These are phyloP conservation scores for Acleris holmiana DNA, from an alignment of 2,888 invertebrate species.

Conservation along the genomic window DNA sequence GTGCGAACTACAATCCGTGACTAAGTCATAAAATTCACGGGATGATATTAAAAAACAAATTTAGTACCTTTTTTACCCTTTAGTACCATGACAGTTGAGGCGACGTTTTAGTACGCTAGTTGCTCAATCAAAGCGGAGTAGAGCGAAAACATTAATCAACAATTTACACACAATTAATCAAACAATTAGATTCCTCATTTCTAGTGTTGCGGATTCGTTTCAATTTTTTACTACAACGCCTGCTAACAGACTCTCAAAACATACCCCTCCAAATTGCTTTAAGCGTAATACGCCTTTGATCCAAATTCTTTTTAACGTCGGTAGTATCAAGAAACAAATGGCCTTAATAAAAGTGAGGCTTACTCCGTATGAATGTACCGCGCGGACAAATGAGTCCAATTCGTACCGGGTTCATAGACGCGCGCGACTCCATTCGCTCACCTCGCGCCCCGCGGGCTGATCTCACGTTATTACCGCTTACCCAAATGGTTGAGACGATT, in stretches of 20 bases:
- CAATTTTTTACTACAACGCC: not conserved
- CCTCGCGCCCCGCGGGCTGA: slow-evolving; percentile 3
- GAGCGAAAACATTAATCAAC: no score
- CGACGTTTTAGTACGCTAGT: no score
- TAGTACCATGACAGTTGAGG: no score
- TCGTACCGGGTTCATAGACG: slow-evolving; percentile 43
- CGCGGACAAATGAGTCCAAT: slow-evolving; percentile 48
- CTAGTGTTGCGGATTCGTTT: no score
- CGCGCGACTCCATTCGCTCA: slow-evolving; percentile 40
- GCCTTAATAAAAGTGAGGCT: slow-evolving; percentile 47
- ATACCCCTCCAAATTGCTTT: slow-evolving; percentile 21
- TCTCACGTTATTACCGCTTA: slow-evolving; percentile 16
- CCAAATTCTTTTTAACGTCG: slow-evolving; percentile 32
- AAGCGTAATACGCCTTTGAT: slow-evolving; percentile 18
- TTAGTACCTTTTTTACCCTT: no score
- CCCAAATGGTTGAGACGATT: not conserved
- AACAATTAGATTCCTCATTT: no score
- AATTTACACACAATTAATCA: no score
- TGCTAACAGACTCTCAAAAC: not conserved
- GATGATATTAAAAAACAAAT: no score
- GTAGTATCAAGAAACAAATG: slow-evolving; percentile 49
- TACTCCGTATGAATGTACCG: slow-evolving; percentile 44
- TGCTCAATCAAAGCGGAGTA: no score
- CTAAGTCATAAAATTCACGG: not conserved
- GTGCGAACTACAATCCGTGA: slow-evolving; percentile 6